These are phyloP conservation scores for Caenorhabditis macrosperma DNA, from an alignment of 2,888 invertebrate genomes.

Conservation along the genomic window DNA sequence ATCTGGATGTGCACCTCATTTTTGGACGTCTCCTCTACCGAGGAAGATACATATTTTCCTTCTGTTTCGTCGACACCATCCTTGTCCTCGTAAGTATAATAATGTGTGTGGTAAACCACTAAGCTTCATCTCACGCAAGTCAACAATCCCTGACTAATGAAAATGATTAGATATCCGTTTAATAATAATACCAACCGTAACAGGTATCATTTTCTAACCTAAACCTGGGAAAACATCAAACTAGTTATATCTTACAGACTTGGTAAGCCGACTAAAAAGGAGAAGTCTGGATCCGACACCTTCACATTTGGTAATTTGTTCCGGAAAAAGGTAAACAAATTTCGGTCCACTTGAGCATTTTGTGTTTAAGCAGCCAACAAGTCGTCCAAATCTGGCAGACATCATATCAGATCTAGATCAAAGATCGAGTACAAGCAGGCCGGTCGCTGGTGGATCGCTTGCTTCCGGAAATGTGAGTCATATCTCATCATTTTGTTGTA, in stretches of 20 bases:
- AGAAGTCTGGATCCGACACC: conserved; percentile 62
- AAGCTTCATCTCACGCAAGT: background rate
- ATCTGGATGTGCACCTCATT: conserved; percentile 49
- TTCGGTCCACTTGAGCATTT: background rate
- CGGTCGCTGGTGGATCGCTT: conserved; percentile 15
- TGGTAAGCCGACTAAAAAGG: conserved; percentile 44
- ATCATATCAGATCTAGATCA: conserved; percentile 59
- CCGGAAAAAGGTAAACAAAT: conserved; percentile 37
- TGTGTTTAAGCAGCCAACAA: conserved; percentile 25
- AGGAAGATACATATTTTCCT: conserved; percentile 38
- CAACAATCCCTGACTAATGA: conserved; percentile 7
- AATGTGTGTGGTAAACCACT: background rate
- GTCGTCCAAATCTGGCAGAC: conserved; percentile 50
- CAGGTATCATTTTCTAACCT: background rate
- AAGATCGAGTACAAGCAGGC: conserved; percentile 37
- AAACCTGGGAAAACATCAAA: no score
- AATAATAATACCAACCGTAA: background rate
- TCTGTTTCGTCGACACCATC: conserved; percentile 22
- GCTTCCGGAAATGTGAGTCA: conserved; percentile 40
- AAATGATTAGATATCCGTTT: no score
- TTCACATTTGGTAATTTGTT: conserved; percentile 62
- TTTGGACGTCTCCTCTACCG: conserved; percentile 22
- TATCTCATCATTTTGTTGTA: background rate
- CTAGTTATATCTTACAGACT: no score
- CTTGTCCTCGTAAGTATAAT: conserved; percentile 37